Evolutionary conservation across 2,113 vertebrate genomes (phyloP).

Genomic region (Mionectes macconnelli): DNA sequence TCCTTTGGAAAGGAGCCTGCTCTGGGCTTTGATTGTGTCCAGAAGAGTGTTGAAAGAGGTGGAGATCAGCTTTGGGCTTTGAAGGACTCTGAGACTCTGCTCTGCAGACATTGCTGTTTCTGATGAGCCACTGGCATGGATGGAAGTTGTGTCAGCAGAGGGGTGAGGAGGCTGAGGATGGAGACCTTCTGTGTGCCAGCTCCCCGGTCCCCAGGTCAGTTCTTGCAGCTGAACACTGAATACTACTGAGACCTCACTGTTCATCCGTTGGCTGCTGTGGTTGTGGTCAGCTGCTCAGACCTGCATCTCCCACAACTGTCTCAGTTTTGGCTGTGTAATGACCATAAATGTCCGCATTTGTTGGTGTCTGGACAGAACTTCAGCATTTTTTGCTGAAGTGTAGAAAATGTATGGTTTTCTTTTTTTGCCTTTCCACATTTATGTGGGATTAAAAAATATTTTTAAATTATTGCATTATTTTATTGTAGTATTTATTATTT

Average conservation of each 20-base stretch:
- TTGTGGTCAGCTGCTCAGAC: neutral
- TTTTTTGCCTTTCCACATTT: neutral
- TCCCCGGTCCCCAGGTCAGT: neutral
- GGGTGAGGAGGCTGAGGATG: neutral
- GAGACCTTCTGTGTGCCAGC: neutral
- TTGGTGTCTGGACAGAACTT: neutral
- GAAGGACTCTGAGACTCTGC: neutral
- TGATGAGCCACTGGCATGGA: accelerated
- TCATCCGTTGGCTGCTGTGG: neutral
- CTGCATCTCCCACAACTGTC: neutral
- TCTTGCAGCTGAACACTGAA: neutral
- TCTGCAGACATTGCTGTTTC: neutral
- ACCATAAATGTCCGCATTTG: neutral
- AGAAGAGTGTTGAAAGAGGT: neutral
- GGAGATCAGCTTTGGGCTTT: neutral
- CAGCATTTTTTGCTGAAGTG: neutral
- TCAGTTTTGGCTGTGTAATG: neutral
- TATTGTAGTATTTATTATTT: neutral
- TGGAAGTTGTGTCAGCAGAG: neutral
- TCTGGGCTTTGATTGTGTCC: neutral
- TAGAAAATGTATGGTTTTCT: neutral
- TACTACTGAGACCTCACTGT: neutral
- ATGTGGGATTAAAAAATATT: neutral
- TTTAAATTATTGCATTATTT: neutral
- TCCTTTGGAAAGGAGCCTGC: neutral